phyloP scores from a whole-genome alignment of 2,797 vertebrate species.

The Adrianichthys oophorus region DNA sequence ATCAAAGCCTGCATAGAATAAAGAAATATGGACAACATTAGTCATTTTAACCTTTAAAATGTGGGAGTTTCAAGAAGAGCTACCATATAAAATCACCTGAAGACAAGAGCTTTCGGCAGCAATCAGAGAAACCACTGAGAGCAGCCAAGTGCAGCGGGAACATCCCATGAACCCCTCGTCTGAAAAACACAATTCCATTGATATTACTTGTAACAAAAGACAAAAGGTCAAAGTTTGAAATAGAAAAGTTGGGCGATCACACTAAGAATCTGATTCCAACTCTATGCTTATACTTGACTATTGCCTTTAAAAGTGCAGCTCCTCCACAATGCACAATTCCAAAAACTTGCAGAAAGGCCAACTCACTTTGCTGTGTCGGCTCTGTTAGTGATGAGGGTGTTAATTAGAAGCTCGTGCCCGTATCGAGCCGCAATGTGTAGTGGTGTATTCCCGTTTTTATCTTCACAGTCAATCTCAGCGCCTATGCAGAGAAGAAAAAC shows the following conservation, averaged over 20 bases:
- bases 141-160: conserved; percentile 98
- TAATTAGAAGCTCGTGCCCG: conserved; percentile 96
- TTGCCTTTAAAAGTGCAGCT: conserved; percentile 3
- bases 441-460: conserved; percentile 97
- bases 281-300: not conserved
- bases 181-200: conserved; percentile 52
- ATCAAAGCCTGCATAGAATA: conserved; percentile 86
- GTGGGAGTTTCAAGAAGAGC: not conserved
- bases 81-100: conserved; percentile 78
- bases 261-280: not conserved
- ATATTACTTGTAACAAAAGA: not conserved
- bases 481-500: conserved; percentile 66
- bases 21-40: not conserved
- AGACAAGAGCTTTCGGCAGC: conserved; percentile 96
- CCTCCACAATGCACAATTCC: not conserved
- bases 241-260: no score
- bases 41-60: not conserved
- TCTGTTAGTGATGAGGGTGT: conserved; percentile 94
- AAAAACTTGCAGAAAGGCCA: conserved; percentile 9
- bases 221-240: no score
- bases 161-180: conserved; percentile 96
- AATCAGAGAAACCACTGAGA: conserved; percentile 97
- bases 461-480: conserved; percentile 96
- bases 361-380: conserved; percentile 96
- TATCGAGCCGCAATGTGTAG: conserved; percentile 97